phyloP scores from a whole-genome alignment of 1,140 invertebrate genomes.

The Neotoxoptera formosana region DNA sequence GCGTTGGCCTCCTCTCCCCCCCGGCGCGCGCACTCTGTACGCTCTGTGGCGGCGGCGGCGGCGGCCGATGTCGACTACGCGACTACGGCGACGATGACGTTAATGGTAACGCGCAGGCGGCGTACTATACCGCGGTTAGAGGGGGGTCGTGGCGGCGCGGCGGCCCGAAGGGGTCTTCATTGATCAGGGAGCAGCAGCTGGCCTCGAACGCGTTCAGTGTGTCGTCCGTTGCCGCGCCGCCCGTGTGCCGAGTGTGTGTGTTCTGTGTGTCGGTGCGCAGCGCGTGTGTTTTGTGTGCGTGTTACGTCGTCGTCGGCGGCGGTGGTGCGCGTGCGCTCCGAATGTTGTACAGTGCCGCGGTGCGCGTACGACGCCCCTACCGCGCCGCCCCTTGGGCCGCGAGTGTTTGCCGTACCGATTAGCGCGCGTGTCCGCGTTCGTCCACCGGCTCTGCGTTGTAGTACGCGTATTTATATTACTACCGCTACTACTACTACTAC shows the following conservation, averaged over 20 bases:
- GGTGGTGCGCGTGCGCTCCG: constrained; percentile 45
- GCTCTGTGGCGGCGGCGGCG: too few species aligned
- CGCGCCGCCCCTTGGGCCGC: not conserved
- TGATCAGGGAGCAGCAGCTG: constrained; percentile 59
- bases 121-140: not conserved
- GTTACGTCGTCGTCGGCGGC: not conserved
- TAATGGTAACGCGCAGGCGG: constrained; percentile 51
- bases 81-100: not conserved
- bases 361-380: constrained; percentile 17
- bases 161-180: constrained; percentile 57
- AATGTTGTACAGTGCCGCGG: not conserved
- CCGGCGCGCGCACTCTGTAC: not conserved
- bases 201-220: constrained; percentile 50
- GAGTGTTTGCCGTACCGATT: not conserved
- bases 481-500: not conserved
- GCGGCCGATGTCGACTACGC: not conserved
- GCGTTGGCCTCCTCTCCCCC: not conserved
- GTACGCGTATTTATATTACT: not conserved
- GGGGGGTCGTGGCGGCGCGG: not conserved
- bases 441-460: not conserved
- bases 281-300: not conserved
- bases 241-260: constrained; percentile 42
- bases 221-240: constrained; percentile 14
- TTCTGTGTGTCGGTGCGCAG: not conserved
- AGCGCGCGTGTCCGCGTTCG: not conserved